Percentiles rank a stretch among this genome's conserved stretches.
phyloP scores from a whole-genome alignment of 2,797 vertebrate genomes.

The Gymnothorax javanicus region DNA sequence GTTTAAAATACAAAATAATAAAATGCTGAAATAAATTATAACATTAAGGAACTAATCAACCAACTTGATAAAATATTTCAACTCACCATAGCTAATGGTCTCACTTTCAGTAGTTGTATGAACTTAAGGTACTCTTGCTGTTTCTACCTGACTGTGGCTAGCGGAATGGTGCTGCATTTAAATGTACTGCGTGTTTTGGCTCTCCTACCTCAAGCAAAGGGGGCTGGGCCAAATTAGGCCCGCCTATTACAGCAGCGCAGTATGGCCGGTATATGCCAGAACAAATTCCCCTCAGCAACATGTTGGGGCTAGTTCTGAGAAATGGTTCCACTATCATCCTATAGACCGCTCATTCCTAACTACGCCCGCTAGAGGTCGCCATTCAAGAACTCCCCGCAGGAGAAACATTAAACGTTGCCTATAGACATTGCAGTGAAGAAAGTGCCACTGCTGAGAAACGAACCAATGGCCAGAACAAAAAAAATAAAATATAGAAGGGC shows the following conservation, averaged over 20 bases:
- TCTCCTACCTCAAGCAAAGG: neutral
- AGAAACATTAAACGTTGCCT: neutral
- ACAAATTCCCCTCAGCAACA: constrained; percentile 61
- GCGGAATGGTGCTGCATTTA: neutral
- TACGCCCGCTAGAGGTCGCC: neutral
- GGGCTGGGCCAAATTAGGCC: constrained; percentile 12
- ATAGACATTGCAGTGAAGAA: too few relatives aligned
- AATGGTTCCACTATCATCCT: neutral
- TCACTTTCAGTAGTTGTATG: neutral
- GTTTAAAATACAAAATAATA: neutral
- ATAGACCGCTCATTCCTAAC: neutral
- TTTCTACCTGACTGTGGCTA: neutral
- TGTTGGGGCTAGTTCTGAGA: constrained; percentile 58
- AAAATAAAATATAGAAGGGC: too few relatives aligned
- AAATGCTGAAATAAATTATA: neutral
- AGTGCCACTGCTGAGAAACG: too few relatives aligned
- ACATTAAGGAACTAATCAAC: neutral
- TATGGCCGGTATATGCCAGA: constrained; percentile 65
- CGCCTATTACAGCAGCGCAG: neutral
- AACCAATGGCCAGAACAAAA: too few relatives aligned
- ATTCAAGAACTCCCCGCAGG: neutral
- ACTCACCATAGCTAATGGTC: constrained; percentile 35
- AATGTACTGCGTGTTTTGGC: neutral
- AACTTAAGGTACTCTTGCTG: neutral
- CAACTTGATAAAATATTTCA: neutral